Percentiles rank a stretch among this genome's conserved stretches.
These are phyloP conservation scores for Zelostemma sp. DNA, from an alignment of 1,140 invertebrate genomes.

Conservation along the genomic window DNA sequence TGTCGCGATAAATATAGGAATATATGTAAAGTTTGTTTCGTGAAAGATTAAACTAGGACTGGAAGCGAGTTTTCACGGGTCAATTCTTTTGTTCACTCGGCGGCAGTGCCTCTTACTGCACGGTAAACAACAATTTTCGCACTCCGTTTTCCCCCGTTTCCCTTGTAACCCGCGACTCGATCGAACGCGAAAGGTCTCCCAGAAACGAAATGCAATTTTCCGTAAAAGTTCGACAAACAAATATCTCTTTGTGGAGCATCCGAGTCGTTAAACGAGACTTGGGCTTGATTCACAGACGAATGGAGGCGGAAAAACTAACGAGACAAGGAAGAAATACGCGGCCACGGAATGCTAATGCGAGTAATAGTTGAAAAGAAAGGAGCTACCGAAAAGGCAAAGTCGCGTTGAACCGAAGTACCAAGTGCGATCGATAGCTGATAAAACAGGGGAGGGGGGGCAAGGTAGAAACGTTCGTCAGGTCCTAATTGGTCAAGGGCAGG, in stretches of 20 bases:
- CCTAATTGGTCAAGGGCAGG: constrained; percentile 38
- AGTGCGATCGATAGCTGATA: background rate
- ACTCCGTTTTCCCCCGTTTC: constrained; percentile 22
- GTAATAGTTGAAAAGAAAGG: background rate
- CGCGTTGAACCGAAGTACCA: background rate
- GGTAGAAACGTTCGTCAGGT: constrained; percentile 7
- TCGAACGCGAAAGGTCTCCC: constrained; percentile 27
- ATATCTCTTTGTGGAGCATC: no score
- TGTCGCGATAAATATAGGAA: constrained; percentile 20
- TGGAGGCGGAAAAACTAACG: no score
- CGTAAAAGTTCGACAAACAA: constrained; percentile 23
- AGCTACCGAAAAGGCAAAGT: background rate
- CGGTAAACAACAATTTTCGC: constrained; percentile 40
- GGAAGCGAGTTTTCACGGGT: constrained; percentile 23
- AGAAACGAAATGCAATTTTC: constrained; percentile 35
- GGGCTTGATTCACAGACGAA: no score
- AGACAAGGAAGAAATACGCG: no score
- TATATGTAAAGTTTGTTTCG: constrained; percentile 17
- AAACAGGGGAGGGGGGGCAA: background rate
- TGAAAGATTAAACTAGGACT: constrained; percentile 24
- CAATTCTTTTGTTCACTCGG: constrained; percentile 21
- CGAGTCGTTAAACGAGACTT: no score
- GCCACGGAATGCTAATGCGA: no score
- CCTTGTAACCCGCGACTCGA: constrained; percentile 35
- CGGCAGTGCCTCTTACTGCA: constrained; percentile 7